These are phyloP conservation scores for Chlorospingus semifuscus DNA, from an alignment of 2,797 vertebrate species.

Conservation along the genomic window DNA sequence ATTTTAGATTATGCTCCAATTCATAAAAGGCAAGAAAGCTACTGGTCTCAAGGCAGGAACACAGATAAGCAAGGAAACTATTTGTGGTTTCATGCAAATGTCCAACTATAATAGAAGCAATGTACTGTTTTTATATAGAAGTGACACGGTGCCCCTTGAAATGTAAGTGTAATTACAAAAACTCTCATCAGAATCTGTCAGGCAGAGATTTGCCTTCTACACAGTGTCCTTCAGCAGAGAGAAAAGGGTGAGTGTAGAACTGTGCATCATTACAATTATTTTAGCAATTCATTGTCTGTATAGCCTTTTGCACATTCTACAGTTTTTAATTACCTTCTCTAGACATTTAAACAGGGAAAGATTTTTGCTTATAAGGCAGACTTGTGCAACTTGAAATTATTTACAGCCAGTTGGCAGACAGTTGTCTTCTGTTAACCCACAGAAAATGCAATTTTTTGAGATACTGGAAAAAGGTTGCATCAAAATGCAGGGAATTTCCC, in stretches of 20 bases:
- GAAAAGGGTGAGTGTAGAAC: not conserved
- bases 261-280: not conserved
- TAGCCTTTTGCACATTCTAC: not conserved
- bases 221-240: not conserved
- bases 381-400: not conserved
- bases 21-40: conserved; percentile 61
- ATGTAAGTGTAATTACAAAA: not conserved
- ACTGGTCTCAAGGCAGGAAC: conserved; percentile 25
- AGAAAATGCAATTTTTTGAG: not conserved
- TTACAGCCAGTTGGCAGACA: not conserved
- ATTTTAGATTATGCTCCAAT: conserved; percentile 59
- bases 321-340: not conserved
- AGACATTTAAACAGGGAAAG: not conserved
- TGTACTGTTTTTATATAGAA: not conserved
- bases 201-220: not conserved
- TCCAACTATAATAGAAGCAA: not conserved
- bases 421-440: not conserved
- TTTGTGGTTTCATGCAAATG: conserved; percentile 30
- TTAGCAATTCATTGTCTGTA: not conserved
- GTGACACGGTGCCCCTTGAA: not conserved
- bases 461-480: not conserved
- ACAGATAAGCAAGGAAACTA: conserved; percentile 40
- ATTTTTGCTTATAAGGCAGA: not conserved
- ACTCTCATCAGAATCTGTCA: not conserved
- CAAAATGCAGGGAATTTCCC: not conserved